A percentile compares a stretch with the other conserved stretches of the same genome.
Conservation (phyloP, 92 coral and sea anemone genomes). For the Paramuricea clavata region DNA sequence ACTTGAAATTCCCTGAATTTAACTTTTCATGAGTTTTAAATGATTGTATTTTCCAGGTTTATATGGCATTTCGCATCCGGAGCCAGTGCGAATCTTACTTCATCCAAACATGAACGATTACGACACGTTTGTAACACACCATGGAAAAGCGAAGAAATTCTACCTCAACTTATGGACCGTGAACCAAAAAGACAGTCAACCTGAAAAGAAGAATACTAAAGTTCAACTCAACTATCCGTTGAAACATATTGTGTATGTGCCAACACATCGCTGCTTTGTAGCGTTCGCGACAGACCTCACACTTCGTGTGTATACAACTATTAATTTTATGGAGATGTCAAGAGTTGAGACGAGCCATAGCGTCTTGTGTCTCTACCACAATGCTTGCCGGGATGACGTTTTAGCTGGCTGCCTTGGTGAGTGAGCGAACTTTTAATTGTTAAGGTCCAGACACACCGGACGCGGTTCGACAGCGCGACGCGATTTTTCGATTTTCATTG, state of each 20-base stretch:
- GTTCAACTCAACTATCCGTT: slow-evolving; percentile 71
- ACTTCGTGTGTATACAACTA: slow-evolving; percentile 72
- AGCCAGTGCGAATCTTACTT: slow-evolving; percentile 11
- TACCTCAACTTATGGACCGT: slow-evolving; percentile 87
- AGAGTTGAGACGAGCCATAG: slow-evolving; percentile 74
- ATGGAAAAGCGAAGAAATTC: slow-evolving; percentile 89
- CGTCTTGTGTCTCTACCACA: slow-evolving; percentile 80
- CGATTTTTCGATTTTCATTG: too few relatives aligned
- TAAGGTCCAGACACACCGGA: too few relatives aligned
- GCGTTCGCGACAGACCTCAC: slow-evolving; percentile 77
- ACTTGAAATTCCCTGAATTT: too few relatives aligned
- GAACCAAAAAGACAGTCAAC: slow-evolving; percentile 64
- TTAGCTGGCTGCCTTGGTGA: slow-evolving; percentile 74
- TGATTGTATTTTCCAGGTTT: neutral
- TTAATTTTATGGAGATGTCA: slow-evolving; percentile 79
- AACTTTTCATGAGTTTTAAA: too few relatives aligned
- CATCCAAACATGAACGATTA: slow-evolving; percentile 43
- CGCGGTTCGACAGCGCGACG: too few relatives aligned
- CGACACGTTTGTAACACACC: slow-evolving; percentile 83
- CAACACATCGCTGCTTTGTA: slow-evolving; percentile 83
- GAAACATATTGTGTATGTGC: slow-evolving; percentile 72
- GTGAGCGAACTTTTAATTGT: too few relatives aligned
- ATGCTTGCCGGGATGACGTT: slow-evolving; percentile 85
- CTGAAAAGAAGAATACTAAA: slow-evolving; percentile 56
- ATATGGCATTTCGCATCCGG: slow-evolving; percentile 37